Evolutionary conservation across 2,113 vertebrate species (phyloP).

Genomic region (Picathartes gymnocephalus): DNA sequence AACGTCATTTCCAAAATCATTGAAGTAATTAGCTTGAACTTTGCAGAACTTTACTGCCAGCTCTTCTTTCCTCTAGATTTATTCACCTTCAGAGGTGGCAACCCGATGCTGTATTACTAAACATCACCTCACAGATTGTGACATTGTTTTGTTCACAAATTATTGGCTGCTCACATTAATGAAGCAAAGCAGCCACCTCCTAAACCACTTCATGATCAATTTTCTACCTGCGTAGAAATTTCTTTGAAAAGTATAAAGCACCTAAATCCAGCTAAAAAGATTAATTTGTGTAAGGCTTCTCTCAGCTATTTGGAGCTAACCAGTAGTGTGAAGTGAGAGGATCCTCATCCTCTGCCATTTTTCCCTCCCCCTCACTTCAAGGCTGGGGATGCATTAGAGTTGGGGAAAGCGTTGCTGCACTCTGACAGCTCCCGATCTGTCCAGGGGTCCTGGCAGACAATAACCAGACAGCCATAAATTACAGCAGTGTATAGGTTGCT

Average conservation of each 20-base stretch:
- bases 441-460: background rate
- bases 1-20: background rate
- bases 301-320: background rate
- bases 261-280: background rate
- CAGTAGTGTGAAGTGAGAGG: background rate
- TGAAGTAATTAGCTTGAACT: background rate
- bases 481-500: background rate
- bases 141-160: background rate
- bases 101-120: background rate
- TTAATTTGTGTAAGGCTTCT: background rate
- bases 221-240: background rate
- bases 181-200: background rate
- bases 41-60: background rate
- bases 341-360: background rate
- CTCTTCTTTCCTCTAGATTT: background rate
- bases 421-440: background rate
- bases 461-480: background rate
- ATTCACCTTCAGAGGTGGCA: background rate
- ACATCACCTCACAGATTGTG: background rate
- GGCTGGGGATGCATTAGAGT: background rate
- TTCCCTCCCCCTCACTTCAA: background rate
- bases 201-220: background rate
- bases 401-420: background rate
- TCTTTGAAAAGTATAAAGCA: background rate
- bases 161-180: background rate